These are phyloP conservation scores for Troglohyphantes excavatus DNA, from an alignment of 2,888 invertebrate species.

Conservation along the genomic window DNA sequence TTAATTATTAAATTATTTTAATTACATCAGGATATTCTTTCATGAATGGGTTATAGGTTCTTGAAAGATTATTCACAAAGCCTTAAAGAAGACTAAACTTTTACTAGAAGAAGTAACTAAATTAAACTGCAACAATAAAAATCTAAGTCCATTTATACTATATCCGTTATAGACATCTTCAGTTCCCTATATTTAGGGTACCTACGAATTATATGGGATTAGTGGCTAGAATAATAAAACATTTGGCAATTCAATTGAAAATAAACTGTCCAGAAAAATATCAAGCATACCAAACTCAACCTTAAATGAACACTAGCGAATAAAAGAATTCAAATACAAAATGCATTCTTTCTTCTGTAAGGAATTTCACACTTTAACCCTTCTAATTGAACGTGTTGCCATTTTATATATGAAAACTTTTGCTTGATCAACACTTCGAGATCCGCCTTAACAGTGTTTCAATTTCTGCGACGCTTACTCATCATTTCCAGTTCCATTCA, in stretches of 20 bases:
- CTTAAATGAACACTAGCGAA: not conserved
- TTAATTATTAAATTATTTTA: no score
- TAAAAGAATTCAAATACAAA: not conserved
- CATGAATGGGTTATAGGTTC: no score
- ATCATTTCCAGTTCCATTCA: conserved; percentile 31
- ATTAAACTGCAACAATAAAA: no score
- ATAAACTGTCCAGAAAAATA: not conserved
- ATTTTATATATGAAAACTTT: conserved; percentile 27
- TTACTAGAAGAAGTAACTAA: no score
- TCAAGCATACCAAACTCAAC: not conserved
- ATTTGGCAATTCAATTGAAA: not conserved
- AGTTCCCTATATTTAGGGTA: no score
- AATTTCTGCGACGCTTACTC: conserved; percentile 11
- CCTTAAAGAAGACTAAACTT: no score
- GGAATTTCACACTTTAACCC: no score
- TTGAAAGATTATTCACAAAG: no score
- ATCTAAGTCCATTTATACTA: no score
- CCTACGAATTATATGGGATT: no score
- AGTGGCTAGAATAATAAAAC: not conserved
- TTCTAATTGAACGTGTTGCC: not conserved
- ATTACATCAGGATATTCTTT: no score
- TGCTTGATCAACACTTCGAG: not conserved
- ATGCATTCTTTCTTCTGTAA: not conserved
- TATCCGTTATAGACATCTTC: no score
- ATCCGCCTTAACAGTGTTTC: conserved; percentile 38